phyloP scores from a whole-genome alignment of 1,140 invertebrate species.

The Zaprionus ghesquierei region DNA sequence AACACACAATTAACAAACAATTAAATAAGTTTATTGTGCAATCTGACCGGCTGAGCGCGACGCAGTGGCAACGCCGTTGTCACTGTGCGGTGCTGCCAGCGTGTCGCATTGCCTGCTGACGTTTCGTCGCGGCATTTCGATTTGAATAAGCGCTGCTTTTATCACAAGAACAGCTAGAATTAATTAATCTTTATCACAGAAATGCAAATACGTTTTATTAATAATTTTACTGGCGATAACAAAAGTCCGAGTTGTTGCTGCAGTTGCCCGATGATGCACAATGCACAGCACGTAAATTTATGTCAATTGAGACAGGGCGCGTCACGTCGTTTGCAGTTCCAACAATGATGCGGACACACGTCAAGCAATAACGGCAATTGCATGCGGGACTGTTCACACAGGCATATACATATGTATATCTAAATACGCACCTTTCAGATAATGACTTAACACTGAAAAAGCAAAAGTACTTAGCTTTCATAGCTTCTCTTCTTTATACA shows the following conservation, averaged over 20 bases:
- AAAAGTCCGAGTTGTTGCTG: not conserved
- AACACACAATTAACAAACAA: conserved; percentile 30
- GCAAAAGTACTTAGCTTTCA: too few relatives aligned
- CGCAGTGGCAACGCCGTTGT: conserved; percentile 11
- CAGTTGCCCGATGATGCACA: not conserved
- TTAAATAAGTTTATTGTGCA: conserved; percentile 39
- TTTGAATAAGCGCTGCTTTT: conserved; percentile 2
- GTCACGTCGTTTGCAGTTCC: not conserved
- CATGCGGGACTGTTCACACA: not conserved
- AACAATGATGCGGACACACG: not conserved
- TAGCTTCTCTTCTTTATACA: too few relatives aligned
- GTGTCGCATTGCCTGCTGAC: not conserved
- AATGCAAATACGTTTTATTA: conserved; percentile 13
- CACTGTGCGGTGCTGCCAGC: conserved; percentile 11
- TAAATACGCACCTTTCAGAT: not conserved
- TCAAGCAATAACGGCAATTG: not conserved
- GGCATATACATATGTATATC: not conserved
- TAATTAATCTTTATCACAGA: conserved; percentile 6
- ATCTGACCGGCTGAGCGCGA: not conserved
- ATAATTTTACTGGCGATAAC: conserved; percentile 11
- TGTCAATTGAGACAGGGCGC: conserved; percentile 19
- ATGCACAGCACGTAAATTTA: conserved; percentile 8
- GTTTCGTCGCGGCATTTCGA: conserved; percentile 2
- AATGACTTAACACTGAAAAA: too few relatives aligned
- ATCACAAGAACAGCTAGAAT: not conserved